These are phyloP conservation scores for Ianthella basta DNA, from an alignment of 37 sponge, comb jelly and placozoan species.

Conservation along the genomic window DNA sequence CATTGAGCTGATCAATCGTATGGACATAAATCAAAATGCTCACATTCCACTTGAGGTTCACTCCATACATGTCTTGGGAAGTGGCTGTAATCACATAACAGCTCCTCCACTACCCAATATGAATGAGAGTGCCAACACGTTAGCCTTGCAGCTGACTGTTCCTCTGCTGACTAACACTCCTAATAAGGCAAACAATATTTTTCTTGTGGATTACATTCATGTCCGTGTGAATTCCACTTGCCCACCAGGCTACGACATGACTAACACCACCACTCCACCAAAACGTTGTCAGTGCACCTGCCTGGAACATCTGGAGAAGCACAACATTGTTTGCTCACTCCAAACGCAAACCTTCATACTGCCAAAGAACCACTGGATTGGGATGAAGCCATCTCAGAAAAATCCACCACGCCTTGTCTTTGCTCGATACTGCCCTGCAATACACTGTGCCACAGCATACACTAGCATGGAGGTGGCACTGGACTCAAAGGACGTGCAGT, in stretches of 20 bases:
- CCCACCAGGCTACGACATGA: too few species aligned
- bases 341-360: not conserved
- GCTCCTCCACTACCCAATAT: not conserved
- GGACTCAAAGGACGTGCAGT: slow-evolving; percentile 35
- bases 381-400: not conserved
- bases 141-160: too few species aligned
- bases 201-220: too few species aligned
- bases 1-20: not conserved
- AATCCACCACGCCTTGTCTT: too few species aligned
- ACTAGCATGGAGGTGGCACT: not conserved
- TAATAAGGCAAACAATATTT: too few species aligned
- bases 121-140: too few species aligned
- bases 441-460: too few species aligned
- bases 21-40: not conserved
- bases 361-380: slow-evolving; percentile 25
- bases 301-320: not conserved
- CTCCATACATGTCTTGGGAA: not conserved
- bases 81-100: not conserved
- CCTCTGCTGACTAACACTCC: too few species aligned
- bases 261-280: too few species aligned
- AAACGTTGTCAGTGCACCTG: not conserved
- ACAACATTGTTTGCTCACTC: not conserved
- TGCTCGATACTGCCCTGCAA: too few species aligned
- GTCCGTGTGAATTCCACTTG: too few species aligned
- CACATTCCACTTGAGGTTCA: not conserved